Evolutionary conservation across 2,113 vertebrate genomes (phyloP).

Genomic region (Anguilla rostrata): DNA sequence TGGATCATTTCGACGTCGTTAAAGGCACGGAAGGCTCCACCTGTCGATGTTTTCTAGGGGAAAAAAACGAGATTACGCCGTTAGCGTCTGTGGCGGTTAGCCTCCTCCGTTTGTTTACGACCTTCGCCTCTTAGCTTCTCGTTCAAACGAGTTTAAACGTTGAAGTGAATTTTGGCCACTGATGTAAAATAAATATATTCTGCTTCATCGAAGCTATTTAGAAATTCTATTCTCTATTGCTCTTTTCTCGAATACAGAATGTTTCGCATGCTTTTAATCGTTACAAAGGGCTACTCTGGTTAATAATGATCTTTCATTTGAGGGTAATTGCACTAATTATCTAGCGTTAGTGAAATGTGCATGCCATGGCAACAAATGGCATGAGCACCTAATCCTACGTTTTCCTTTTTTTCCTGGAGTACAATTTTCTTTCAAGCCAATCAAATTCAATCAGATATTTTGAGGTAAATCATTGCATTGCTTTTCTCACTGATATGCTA

Average conservation of each 20-base stretch:
- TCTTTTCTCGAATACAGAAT: constrained; percentile 13
- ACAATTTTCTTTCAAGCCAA: background rate
- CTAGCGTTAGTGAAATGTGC: background rate
- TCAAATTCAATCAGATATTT: background rate
- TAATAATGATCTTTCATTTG: constrained; percentile 34
- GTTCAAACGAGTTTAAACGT: background rate
- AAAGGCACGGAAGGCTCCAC: background rate
- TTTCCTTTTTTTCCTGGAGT: background rate
- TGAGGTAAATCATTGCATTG: background rate
- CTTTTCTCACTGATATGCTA: background rate
- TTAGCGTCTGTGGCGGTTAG: background rate
- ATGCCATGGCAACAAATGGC: constrained; percentile 34
- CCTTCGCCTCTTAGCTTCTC: background rate
- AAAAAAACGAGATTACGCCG: background rate
- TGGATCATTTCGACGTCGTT: background rate
- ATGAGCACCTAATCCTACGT: background rate
- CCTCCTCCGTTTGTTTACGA: background rate
- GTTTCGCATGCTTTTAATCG: constrained; percentile 42
- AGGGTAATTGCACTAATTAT: constrained; percentile 44
- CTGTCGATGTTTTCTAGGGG: background rate
- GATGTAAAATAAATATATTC: constrained; percentile 1
- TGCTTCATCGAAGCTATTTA: constrained; percentile 7
- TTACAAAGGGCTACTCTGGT: constrained; percentile 31
- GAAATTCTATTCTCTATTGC: constrained; percentile 14
- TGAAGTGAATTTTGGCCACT: background rate